Conservation (phyloP, 2,888 invertebrate genomes). For the Cylindroiulus punctatus region DNA sequence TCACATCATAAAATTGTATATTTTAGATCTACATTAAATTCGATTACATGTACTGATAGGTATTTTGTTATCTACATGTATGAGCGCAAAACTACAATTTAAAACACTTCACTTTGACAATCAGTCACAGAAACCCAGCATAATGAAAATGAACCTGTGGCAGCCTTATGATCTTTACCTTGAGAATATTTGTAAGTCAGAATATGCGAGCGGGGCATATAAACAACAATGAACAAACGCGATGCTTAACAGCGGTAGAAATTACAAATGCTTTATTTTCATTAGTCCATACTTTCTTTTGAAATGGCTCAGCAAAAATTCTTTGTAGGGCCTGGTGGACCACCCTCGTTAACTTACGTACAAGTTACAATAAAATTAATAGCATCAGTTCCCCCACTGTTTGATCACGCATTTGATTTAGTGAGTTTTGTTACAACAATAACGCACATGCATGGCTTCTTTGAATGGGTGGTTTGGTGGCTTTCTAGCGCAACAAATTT, state of each 20-base stretch:
- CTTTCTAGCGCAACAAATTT: constrained; percentile 50
- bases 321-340: background rate
- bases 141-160: background rate
- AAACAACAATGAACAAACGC: background rate
- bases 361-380: constrained; percentile 22
- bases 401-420: constrained; percentile 48
- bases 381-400: constrained; percentile 24
- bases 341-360: constrained; percentile 8
- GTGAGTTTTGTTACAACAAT: constrained; percentile 7
- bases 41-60: too few relatives aligned
- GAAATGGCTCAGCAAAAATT: background rate
- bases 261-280: background rate
- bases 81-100: too few relatives aligned
- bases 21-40: too few relatives aligned
- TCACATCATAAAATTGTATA: too few relatives aligned
- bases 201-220: background rate
- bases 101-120: background rate
- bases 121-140: background rate
- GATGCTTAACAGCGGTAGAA: background rate
- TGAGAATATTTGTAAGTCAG: background rate
- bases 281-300: constrained; percentile 22
- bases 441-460: background rate
- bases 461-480: background rate
- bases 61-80: too few relatives aligned
- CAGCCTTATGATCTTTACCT: background rate